Conservation (phyloP, 2,113 vertebrate species). For the Holacanthus passer region DNA sequence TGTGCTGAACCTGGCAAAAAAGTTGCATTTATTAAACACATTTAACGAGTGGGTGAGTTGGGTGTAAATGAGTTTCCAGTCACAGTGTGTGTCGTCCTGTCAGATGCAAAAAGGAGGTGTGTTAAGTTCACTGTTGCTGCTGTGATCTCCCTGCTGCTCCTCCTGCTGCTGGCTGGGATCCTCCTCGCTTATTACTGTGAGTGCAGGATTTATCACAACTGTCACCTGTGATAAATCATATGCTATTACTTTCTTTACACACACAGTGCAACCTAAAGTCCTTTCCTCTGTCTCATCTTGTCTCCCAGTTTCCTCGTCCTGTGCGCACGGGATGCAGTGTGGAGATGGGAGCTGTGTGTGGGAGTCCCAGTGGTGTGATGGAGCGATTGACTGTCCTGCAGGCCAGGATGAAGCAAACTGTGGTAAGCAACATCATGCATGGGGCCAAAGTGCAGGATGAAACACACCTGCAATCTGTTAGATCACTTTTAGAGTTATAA, state of each 20-base stretch:
- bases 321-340: constrained; percentile 64
- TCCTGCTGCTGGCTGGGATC: constrained; percentile 63
- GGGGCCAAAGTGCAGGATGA: not conserved
- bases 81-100: not conserved
- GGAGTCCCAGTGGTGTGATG: constrained; percentile 78
- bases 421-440: constrained; percentile 47
- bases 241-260: not conserved
- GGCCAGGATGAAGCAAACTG: constrained; percentile 79
- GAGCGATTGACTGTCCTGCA: constrained; percentile 65
- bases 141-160: constrained; percentile 64
- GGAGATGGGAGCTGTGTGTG: constrained; percentile 69
- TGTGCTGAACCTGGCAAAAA: not conserved
- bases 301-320: constrained; percentile 64
- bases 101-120: constrained; percentile 62
- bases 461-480: not conserved
- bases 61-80: not conserved
- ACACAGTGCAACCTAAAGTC: not conserved
- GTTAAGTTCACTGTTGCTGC: constrained; percentile 31
- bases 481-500: too few relatives aligned
- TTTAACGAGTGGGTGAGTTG: not conserved
- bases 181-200: constrained; percentile 78
- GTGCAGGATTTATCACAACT: not conserved
- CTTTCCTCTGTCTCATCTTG: not conserved
- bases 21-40: not conserved
- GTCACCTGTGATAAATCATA: not conserved